phyloP scores from a whole-genome alignment of 2,113 vertebrate genomes.

The Emydura subglobosa region DNA sequence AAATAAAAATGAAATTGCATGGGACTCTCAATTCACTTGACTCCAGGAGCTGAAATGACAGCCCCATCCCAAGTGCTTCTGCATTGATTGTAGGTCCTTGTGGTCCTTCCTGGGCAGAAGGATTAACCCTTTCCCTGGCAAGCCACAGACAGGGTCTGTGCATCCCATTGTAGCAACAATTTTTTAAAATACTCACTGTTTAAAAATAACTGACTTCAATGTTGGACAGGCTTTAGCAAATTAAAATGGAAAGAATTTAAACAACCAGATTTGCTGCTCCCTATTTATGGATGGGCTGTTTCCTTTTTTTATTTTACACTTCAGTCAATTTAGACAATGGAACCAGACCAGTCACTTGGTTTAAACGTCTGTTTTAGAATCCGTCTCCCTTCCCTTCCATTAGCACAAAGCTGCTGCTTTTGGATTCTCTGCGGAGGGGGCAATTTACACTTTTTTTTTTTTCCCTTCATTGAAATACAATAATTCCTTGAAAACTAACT shows the following conservation, averaged over 20 bases:
- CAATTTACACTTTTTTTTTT: too few species aligned
- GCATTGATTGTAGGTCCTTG: neutral
- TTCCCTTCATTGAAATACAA: neutral
- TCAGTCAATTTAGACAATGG: neutral
- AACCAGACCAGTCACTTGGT: neutral
- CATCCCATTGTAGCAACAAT: neutral
- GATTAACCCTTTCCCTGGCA: neutral
- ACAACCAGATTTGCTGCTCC: neutral
- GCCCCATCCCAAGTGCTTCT: neutral
- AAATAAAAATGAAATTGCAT: neutral
- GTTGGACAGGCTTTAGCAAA: neutral
- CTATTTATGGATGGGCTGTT: neutral
- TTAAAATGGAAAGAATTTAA: neutral
- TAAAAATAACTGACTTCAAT: neutral
- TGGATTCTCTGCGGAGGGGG: neutral
- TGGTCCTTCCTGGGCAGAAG: neutral
- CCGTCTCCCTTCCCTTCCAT: neutral
- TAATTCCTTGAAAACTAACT: neutral
- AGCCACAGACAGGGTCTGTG: neutral
- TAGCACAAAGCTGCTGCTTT: neutral
- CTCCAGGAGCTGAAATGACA: neutral
- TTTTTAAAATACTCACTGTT: neutral
- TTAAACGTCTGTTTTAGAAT: neutral
- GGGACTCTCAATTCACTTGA: neutral
- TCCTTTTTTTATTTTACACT: neutral